Conservation (phyloP, 2,797 vertebrate species). For the Luscinia megarhynchos region DNA sequence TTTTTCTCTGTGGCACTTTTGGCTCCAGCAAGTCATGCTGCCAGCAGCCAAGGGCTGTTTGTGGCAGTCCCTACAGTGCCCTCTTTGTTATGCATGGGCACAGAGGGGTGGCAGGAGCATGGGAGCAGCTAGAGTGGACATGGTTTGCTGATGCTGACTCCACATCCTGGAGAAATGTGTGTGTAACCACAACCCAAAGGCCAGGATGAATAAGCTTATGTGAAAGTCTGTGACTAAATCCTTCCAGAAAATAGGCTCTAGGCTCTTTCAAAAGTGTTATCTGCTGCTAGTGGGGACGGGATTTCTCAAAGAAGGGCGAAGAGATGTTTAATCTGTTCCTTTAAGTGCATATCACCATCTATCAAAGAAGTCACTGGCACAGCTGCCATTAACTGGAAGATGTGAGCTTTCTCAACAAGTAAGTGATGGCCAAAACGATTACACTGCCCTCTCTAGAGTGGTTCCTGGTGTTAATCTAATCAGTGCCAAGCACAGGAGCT, state of each 20-base stretch:
- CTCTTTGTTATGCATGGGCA: not conserved
- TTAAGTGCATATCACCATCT: not conserved
- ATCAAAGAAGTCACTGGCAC: not conserved
- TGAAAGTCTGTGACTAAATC: constrained; percentile 30
- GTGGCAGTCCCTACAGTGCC: not conserved
- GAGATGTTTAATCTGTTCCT: not conserved
- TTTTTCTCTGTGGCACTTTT: not conserved
- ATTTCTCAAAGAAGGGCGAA: not conserved
- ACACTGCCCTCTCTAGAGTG: not conserved
- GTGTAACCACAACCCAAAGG: not conserved
- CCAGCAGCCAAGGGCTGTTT: not conserved
- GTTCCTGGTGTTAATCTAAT: constrained; percentile 18
- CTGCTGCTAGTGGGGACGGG: not conserved
- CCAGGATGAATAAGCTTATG: constrained; percentile 15
- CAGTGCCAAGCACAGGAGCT: not conserved
- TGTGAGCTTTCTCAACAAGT: not conserved
- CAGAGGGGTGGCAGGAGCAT: not conserved
- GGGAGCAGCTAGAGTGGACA: not conserved
- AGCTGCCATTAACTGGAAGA: not conserved
- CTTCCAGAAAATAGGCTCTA: not conserved
- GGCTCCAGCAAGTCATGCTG: not conserved
- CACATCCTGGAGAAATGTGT: not conserved
- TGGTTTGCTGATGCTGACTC: not conserved
- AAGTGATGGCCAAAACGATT: constrained; percentile 6
- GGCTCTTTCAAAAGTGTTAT: not conserved